Evolutionary conservation across 2,797 vertebrate genomes (phyloP).

Genomic region (Sebastes kiyomatsui): DNA sequence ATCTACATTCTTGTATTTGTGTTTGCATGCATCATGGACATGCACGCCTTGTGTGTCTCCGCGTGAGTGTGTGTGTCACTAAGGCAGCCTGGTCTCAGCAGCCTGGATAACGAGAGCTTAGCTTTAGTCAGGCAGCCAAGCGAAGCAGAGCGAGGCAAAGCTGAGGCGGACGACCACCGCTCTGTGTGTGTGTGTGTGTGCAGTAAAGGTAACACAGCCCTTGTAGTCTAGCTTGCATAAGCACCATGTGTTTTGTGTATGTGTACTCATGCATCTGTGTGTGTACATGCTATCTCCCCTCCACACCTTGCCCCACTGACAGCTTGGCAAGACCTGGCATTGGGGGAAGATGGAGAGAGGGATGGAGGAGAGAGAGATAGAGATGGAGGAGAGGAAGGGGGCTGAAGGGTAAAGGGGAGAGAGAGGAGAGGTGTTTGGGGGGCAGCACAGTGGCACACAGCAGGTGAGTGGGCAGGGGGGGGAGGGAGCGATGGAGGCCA

Average conservation of each 20-base stretch:
- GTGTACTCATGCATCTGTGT: slow-evolving; percentile 62
- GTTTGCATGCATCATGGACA: slow-evolving; percentile 46
- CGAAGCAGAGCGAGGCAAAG: slow-evolving; percentile 72
- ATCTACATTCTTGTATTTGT: slow-evolving; percentile 34
- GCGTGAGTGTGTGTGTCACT: slow-evolving; percentile 29
- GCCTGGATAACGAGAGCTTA: slow-evolving; percentile 76
- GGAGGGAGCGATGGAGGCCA: slow-evolving; percentile 56
- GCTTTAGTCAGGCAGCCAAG: slow-evolving; percentile 75
- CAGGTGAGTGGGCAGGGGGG: slow-evolving; percentile 63
- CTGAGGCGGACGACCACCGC: slow-evolving; percentile 57
- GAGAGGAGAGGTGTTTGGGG: slow-evolving; percentile 57
- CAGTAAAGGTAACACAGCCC: slow-evolving; percentile 60
- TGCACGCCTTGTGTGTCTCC: slow-evolving; percentile 18
- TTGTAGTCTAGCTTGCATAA: slow-evolving; percentile 59
- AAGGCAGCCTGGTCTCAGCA: slow-evolving; percentile 64
- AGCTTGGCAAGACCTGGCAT: slow-evolving; percentile 67
- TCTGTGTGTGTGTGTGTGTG: slow-evolving; percentile 28
- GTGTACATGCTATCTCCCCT: slow-evolving; percentile 75
- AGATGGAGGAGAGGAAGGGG: slow-evolving; percentile 34
- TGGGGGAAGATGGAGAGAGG: slow-evolving; percentile 53
- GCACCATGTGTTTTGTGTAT: slow-evolving; percentile 59
- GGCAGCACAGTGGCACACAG: slow-evolving; percentile 54
- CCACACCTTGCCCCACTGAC: slow-evolving; percentile 82
- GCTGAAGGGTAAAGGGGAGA: slow-evolving; percentile 80
- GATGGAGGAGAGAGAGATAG: slow-evolving; percentile 29